Base-by-base conservation (phyloP, 1,140 invertebrate genomes). In the Papilio polyxenes region DNA sequence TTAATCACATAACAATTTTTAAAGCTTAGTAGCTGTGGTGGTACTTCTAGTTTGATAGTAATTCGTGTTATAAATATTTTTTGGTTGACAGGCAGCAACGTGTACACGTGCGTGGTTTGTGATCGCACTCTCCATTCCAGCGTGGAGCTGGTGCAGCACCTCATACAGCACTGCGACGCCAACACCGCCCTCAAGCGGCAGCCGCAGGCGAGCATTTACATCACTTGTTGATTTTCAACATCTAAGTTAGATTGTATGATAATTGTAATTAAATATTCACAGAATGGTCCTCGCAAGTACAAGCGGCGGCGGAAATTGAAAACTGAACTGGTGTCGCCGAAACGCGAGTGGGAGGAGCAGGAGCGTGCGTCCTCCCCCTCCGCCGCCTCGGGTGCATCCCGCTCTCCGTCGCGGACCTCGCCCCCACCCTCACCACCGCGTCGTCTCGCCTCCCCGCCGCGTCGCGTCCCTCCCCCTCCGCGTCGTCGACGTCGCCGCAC, bases 121-220 rank as follows among this genome's bases (percentile, higher is more conserved):
- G 95, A 96, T 0, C 95, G 96, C 37, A 95, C 96, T 31, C 95
- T 97, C 85, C 91, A 95, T 23, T 96, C 96, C 0, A 97, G 97
- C 3, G 95, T 96, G 40, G 97, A 98, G 86, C 93, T 98, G 9
- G 97, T 97, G 20, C 95, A 97, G 74, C 97, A 98, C 92, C 95
- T 98, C 72, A 97, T 98, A 44, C 96, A 97, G 83, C 97, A 98
- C 85, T 97, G 97, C 85, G 97, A 98, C 87, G 96, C 97, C 75
- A 98, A 98, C 89, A 98, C 97, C 0, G 97, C 97, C 1, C 95
- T 97, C 89, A 96, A 97, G 86, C 94, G 97, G 44, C 96, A 97
- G 83, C 97, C 97, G 1, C 96, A 97, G 91, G 95, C 96, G 83
- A 90, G 76, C 59, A 65, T 79, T 53, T n/a, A 62, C 31, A 59